Conservation (phyloP, 2,113 vertebrate genomes). For the Procapra przewalskii region DNA sequence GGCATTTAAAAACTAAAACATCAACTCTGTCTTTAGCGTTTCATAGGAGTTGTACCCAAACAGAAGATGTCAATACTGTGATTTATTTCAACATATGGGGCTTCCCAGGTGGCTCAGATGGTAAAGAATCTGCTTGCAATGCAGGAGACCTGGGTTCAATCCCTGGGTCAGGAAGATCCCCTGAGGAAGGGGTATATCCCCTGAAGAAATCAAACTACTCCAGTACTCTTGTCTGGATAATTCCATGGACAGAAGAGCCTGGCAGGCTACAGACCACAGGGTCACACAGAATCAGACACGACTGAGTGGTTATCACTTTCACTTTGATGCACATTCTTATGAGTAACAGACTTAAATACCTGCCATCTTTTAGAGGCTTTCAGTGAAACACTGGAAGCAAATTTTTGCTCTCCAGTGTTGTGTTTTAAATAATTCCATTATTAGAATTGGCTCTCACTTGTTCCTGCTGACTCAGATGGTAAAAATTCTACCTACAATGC, state of each 20-base stretch:
- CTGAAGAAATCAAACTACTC: background rate
- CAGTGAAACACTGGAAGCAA: background rate
- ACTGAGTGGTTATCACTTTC: background rate
- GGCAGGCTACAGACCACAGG: background rate
- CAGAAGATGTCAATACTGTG: background rate
- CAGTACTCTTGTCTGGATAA: background rate
- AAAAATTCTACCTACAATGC: background rate
- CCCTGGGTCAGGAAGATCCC: background rate
- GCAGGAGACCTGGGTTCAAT: background rate
- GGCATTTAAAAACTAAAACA: conserved; percentile 32
- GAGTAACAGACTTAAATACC: background rate
- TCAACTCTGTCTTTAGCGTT: background rate
- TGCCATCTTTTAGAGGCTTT: background rate
- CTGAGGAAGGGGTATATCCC: background rate
- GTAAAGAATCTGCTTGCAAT: background rate
- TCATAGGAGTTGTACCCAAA: background rate
- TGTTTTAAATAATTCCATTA: background rate
- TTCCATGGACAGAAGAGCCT: background rate
- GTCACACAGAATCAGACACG: background rate
- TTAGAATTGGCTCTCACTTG: background rate
- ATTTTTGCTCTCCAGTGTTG: background rate
- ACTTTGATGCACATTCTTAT: background rate
- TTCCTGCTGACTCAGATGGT: background rate
- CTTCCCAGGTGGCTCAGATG: background rate
- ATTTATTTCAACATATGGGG: background rate